phyloP scores from a whole-genome alignment of 2,888 invertebrate genomes.

The Sarcophaga carnaria region DNA sequence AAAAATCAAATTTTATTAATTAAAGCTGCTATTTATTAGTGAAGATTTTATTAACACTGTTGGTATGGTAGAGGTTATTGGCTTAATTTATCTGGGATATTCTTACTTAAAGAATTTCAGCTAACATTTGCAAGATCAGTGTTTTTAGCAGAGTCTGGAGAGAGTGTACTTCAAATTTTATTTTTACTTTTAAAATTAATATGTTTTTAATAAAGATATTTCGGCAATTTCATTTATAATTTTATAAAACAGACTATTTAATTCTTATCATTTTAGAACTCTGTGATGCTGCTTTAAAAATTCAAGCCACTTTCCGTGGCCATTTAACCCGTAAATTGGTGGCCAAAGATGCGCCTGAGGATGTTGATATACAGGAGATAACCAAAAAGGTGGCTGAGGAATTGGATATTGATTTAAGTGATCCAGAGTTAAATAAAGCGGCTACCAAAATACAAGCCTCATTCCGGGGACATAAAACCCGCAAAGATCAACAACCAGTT shows the following conservation, averaged over 20 bases:
- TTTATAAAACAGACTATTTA: constrained; percentile 40
- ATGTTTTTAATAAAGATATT: background rate
- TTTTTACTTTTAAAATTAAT: background rate
- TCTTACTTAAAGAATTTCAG: too few species aligned
- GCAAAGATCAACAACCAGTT: constrained; percentile 84
- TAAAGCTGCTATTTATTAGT: too few species aligned
- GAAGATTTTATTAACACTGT: too few species aligned
- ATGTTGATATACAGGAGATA: constrained; percentile 82
- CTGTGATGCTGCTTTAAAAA: constrained; percentile 92
- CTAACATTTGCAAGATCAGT: too few species aligned
- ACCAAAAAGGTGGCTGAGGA: constrained; percentile 87
- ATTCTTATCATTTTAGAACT: constrained; percentile 85
- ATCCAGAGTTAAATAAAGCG: constrained; percentile 93
- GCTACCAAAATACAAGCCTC: constrained; percentile 96
- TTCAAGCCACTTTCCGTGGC: constrained; percentile 95
- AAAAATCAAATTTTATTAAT: too few species aligned
- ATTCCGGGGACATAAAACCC: constrained; percentile 94
- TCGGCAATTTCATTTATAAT: background rate
- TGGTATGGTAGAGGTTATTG: too few species aligned
- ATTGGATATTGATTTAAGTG: constrained; percentile 91
- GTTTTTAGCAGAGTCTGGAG: too few species aligned
- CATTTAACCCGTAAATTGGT: constrained; percentile 91
- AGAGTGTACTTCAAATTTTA: too few species aligned
- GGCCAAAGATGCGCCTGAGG: constrained; percentile 82
- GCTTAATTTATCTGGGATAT: too few species aligned